Conservation (phyloP, 64 coral and sea anemone genomes). For the Stylophora pistillata region DNA sequence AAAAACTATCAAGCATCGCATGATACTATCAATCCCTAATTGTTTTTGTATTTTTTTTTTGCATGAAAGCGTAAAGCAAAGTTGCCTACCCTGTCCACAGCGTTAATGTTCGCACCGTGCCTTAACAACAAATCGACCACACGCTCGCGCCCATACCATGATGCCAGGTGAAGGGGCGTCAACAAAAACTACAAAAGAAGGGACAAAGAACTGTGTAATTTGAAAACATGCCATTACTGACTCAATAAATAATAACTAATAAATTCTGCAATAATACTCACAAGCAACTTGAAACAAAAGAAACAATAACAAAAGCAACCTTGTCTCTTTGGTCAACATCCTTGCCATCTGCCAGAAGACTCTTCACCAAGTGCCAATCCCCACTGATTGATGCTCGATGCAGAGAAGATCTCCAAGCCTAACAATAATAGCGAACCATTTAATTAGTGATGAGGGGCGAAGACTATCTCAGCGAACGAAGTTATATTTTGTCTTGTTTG, state of each 20-base stretch:
- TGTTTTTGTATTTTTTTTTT: too few relatives aligned
- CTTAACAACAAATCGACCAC: neutral
- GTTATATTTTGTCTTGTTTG: too few relatives aligned
- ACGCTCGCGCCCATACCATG: slow-evolving; percentile 8
- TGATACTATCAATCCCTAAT: too few relatives aligned
- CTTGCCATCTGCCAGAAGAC: neutral
- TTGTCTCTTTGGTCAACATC: slow-evolving; percentile 9
- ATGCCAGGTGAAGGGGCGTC: slow-evolving; percentile 6
- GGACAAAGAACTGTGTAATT: neutral
- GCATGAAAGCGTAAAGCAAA: neutral
- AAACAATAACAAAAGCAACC: neutral
- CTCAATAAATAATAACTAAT: too few relatives aligned
- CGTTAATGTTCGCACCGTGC: neutral
- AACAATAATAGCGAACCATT: neutral
- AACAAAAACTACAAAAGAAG: neutral
- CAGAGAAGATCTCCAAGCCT: neutral
- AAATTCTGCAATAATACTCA: neutral
- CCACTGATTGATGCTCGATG: neutral
- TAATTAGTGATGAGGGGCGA: neutral
- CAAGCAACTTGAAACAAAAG: neutral
- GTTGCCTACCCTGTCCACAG: neutral
- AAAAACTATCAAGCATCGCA: too few relatives aligned
- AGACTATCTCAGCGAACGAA: too few relatives aligned
- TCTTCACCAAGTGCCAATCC: neutral
- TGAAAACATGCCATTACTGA: too few relatives aligned